A percentile compares a stretch with the other conserved stretches of the same genome.
Evolutionary conservation across 2,888 invertebrate species (phyloP).

Genomic region (Camptogramma bilineatum): DNA sequence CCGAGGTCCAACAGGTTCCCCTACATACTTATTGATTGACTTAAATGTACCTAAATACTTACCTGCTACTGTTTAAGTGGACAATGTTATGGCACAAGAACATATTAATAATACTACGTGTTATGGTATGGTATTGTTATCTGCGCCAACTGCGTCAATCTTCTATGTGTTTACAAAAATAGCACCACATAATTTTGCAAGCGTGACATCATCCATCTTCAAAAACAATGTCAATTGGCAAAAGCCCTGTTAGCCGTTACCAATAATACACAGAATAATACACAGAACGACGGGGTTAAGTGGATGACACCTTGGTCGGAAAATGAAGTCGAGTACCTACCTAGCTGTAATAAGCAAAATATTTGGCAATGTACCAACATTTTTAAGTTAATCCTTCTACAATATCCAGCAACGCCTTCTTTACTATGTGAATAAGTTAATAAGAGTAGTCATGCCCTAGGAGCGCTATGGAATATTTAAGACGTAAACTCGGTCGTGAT

Average conservation of each 20-base stretch:
- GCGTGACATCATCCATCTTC: slow-evolving; percentile 43
- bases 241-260: slow-evolving; percentile 31
- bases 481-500: slow-evolving; percentile 50
- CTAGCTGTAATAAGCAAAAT: slow-evolving; percentile 12
- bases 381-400: slow-evolving; percentile 13
- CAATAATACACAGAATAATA: slow-evolving; percentile 14
- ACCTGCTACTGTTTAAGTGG: background rate
- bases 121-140: background rate
- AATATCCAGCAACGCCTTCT: slow-evolving; percentile 1
- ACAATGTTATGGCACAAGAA: background rate
- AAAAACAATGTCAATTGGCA: slow-evolving; percentile 43
- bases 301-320: slow-evolving; percentile 24
- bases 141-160: slow-evolving; percentile 21
- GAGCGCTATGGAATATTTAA: slow-evolving; percentile 17
- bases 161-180: slow-evolving; percentile 21
- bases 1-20: no score
- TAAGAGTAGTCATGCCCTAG: background rate
- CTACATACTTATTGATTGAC: no score
- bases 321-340: slow-evolving; percentile 27
- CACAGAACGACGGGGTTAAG: slow-evolving; percentile 20
- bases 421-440: slow-evolving; percentile 18
- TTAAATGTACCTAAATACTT: no score
- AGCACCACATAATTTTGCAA: slow-evolving; percentile 24
- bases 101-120: no score
- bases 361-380: slow-evolving; percentile 34